Conservation (phyloP, 2,113 vertebrate species). For the Myotis brandtii region DNA sequence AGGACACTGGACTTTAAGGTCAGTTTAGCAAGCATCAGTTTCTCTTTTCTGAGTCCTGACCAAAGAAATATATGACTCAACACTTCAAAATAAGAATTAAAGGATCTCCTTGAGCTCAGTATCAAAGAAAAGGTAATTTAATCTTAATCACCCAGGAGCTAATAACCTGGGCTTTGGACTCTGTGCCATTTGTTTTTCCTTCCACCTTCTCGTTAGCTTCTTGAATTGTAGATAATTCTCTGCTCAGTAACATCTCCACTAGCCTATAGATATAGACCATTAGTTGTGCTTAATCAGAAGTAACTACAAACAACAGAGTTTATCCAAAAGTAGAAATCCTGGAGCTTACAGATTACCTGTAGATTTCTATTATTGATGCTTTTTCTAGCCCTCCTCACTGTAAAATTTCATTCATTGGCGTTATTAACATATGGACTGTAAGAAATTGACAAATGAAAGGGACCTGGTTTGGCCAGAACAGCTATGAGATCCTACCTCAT, state of each 20-base stretch:
- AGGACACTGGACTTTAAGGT: neutral
- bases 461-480: neutral
- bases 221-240: neutral
- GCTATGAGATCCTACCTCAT: neutral
- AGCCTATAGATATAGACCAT: neutral
- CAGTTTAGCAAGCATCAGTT: neutral
- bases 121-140: conserved; percentile 16
- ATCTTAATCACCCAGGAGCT: neutral
- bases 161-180: conserved; percentile 9
- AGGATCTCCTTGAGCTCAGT: conserved; percentile 39
- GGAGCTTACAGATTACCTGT: neutral
- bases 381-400: neutral
- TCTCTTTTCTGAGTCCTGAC: conserved; percentile 26
- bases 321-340: neutral
- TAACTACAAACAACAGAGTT: conserved; percentile 8
- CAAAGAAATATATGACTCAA: conserved; percentile 54
- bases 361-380: neutral
- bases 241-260: neutral
- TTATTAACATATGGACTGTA: neutral
- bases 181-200: neutral
- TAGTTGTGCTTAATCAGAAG: conserved; percentile 38
- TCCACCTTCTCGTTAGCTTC: conserved; percentile 2
- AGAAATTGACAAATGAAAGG: neutral
- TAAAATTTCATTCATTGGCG: neutral
- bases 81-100: neutral